Evolutionary conservation across 2,797 vertebrate genomes (phyloP).

Genomic region (Linurgus olivaceus): DNA sequence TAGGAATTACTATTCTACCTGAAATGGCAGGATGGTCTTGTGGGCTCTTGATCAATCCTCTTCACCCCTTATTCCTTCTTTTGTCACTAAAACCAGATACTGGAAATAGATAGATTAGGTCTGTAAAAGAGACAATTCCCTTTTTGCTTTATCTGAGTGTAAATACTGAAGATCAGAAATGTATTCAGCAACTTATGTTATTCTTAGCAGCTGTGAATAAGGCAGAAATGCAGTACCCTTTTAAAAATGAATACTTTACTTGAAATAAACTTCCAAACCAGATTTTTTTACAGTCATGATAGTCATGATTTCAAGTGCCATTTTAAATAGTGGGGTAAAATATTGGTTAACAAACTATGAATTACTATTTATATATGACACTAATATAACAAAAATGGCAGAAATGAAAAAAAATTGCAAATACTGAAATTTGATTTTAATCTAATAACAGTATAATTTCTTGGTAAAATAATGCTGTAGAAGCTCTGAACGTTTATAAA

Average conservation of each 20-base stretch:
- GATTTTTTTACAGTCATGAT: not conserved
- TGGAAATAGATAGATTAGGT: not conserved
- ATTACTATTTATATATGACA: not conserved
- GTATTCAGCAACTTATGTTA: not conserved
- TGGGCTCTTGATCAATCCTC: not conserved
- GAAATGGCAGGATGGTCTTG: not conserved
- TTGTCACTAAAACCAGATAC: not conserved
- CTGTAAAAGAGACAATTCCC: not conserved
- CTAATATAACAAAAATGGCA: not conserved
- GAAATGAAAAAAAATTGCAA: not conserved
- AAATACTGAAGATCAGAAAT: not conserved
- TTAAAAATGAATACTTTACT: not conserved
- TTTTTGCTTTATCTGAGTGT: not conserved
- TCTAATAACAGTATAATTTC: not conserved
- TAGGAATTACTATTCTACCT: not conserved
- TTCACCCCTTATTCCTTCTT: not conserved
- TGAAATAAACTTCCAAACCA: not conserved
- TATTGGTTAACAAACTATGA: not conserved
- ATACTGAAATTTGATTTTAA: not conserved
- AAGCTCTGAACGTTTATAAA: not conserved
- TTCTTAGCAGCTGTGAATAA: not conserved
- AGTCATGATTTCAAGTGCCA: not conserved
- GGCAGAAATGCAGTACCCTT: not conserved
- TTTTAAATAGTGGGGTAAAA: not conserved
- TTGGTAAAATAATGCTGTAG: not conserved